Percentiles rank a stretch among this genome's conserved stretches.
Conservation (phyloP, 2,797 vertebrate species). For the Bucorvus abyssinicus region DNA sequence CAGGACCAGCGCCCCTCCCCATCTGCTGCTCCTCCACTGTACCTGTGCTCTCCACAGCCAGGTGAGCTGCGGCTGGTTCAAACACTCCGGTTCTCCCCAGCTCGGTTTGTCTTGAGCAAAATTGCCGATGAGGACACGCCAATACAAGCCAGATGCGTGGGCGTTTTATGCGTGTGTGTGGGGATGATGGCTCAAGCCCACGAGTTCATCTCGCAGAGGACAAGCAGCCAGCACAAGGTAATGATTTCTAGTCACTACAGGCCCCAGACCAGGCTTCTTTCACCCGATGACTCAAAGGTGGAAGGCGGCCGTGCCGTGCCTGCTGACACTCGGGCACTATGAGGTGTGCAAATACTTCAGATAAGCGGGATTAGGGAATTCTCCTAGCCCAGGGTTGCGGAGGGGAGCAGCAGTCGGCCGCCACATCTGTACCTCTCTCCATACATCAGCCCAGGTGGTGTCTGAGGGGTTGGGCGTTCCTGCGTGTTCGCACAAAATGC, state of each 20-base stretch:
- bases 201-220: not conserved
- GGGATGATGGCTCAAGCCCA: not conserved
- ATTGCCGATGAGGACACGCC: conserved; percentile 10
- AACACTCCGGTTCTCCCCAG: not conserved
- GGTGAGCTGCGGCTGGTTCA: not conserved
- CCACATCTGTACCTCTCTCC: not conserved
- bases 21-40: rapidly evolving
- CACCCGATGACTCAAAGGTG: conserved; percentile 8
- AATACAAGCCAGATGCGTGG: conserved; percentile 26
- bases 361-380: conserved; percentile 23
- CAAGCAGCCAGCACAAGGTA: not conserved
- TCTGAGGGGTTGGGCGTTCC: not conserved
- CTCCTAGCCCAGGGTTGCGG: not conserved
- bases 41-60: not conserved
- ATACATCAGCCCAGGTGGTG: rapidly evolving
- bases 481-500: not conserved
- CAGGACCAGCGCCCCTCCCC: rapidly evolving
- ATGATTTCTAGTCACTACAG: conserved; percentile 38
- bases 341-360: not conserved
- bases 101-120: not conserved
- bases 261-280: conserved; percentile 23
- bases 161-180: not conserved
- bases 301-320: not conserved
- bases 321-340: not conserved
- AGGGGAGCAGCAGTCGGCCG: not conserved